Evolutionary conservation across 2,797 vertebrate species (phyloP), one percentile per base, ranked within the genome.

Genomic region (Pseudopleuronectes americanus): DNA sequence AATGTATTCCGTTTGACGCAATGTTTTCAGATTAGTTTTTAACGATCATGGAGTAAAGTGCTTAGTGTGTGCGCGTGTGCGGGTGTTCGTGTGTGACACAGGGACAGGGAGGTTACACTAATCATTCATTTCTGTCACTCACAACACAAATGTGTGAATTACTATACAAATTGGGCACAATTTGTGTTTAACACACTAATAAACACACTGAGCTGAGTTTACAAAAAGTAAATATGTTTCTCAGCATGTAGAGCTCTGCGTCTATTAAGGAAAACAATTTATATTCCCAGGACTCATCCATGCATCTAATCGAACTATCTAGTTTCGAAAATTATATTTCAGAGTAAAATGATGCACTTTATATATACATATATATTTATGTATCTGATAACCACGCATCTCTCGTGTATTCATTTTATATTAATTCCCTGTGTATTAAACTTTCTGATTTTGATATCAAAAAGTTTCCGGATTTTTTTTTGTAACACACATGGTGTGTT

Each of bases 31-130:
- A 47, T 13, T 48, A 9, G 47, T 48, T 21, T 48, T 48, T 21
- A 21, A 45, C 9, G 17, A 21, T 48, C 21, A 48, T 45, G 5
- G 8, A n/a, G 8, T n/a, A 13, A 7, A 45, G 24, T 38, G 43
- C n/a, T 13, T 7, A 17, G 24, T 24, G 62, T 56, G 75, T 28
- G n/a, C 4, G 36, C 12, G 64, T 57, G 76, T 33, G 13, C n/a
- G 63, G 6, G 51, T 17, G 43, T 10, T 48, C 14, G 21, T 41
- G 21, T 41, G 68, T n/a, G 38, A 56, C 48, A 52, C 48, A 60
- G 28, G 26, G 57, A 64, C 51, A 57, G 41, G 24, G 22, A 13
- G 21, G 47, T 45, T 45, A 45, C 43, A 45, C 43, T 45, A 16
- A 45, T 45, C 43, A 19, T 45, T 45, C 1, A 45, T 45, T 17